phyloP scores from a whole-genome alignment of 2,113 vertebrate genomes.

The Danio rerio region DNA sequence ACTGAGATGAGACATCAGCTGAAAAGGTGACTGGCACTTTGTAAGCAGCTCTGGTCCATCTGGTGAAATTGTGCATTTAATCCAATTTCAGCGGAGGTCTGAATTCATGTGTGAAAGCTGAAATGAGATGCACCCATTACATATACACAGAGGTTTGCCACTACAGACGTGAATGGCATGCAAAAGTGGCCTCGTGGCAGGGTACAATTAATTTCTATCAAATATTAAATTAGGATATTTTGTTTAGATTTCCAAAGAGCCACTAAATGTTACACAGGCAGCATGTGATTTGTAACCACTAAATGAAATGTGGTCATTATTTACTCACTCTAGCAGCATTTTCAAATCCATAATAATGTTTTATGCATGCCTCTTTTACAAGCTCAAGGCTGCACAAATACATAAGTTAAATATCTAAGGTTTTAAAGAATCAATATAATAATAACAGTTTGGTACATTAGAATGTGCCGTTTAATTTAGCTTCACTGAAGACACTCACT shows the following conservation, averaged over 20 bases:
- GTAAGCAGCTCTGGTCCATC: conserved; percentile 49
- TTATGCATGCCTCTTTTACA: background rate
- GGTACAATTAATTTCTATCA: conserved; percentile 57
- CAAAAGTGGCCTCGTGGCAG: conserved; percentile 49
- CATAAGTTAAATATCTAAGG: no score
- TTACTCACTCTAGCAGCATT: background rate
- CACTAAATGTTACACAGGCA: background rate
- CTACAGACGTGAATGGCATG: conserved; percentile 56
- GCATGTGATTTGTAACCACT: background rate
- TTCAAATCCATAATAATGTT: background rate
- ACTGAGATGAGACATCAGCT: background rate
- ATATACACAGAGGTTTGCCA: conserved; percentile 27
- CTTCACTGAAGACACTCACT: no score
- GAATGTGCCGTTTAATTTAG: no score
- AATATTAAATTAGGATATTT: conserved; percentile 58
- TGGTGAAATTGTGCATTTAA: conserved; percentile 71
- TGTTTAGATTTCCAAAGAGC: background rate
- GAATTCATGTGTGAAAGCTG: conserved; percentile 64
- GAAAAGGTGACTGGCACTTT: conserved; percentile 54
- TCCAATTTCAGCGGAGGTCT: conserved; percentile 65
- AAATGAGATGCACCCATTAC: conserved; percentile 55
- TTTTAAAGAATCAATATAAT: no score
- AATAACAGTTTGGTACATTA: no score
- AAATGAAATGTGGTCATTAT: background rate
- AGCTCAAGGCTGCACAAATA: no score